phyloP scores from a whole-genome alignment of 2,888 invertebrate genomes.

The Lysandra bellargus region DNA sequence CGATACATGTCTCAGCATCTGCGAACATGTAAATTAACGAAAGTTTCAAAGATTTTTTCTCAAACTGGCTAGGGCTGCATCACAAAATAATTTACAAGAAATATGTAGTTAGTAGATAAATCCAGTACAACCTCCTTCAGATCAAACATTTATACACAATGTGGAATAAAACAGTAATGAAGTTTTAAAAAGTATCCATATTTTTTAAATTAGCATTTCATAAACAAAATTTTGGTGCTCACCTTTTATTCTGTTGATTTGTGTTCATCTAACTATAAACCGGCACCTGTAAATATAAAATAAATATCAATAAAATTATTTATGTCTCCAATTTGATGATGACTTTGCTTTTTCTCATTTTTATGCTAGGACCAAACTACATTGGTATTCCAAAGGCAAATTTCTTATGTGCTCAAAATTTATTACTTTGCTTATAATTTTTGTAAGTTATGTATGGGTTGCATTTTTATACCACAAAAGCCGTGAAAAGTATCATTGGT shows the following conservation, averaged over 20 bases:
- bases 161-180: too few species aligned
- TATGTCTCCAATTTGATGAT: background rate
- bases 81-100: background rate
- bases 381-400: background rate
- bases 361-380: background rate
- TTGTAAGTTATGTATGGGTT: background rate
- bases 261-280: constrained; percentile 63
- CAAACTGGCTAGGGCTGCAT: background rate
- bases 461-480: background rate
- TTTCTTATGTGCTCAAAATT: background rate
- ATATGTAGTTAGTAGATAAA: background rate
- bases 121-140: background rate
- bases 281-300: constrained; percentile 68
- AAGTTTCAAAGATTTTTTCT: background rate
- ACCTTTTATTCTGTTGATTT: constrained; percentile 37
- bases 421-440: background rate
- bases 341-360: background rate
- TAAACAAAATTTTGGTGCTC: constrained; percentile 14
- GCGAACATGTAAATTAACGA: background rate
- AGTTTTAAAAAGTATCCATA: too few species aligned
- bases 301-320: constrained; percentile 36
- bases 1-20: constrained; percentile 22
- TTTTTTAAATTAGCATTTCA: background rate
- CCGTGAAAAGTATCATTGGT: background rate
- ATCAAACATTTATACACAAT: too few species aligned